Percentiles rank a stretch among this genome's conserved stretches.
These are phyloP conservation scores for Sphyrna mokarran DNA, from an alignment of 2,113 vertebrate genomes.

Conservation along the genomic window DNA sequence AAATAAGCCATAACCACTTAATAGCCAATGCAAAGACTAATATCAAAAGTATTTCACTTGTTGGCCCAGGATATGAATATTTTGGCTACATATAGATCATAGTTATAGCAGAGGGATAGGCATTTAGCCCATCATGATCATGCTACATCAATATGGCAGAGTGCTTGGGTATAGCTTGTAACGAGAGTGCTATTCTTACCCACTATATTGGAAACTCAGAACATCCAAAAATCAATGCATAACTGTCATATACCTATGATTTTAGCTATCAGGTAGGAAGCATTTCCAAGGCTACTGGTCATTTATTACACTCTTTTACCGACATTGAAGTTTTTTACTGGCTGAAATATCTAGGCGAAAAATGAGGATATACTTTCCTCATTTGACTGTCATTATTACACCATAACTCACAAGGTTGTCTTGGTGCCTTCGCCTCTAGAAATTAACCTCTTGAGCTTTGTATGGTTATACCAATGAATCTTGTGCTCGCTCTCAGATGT, in stretches of 20 bases:
- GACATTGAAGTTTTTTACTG: background rate
- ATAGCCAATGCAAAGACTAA: background rate
- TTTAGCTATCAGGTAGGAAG: background rate
- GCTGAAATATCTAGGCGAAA: background rate
- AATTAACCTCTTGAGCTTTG: background rate
- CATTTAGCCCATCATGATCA: no score
- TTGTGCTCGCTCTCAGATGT: background rate
- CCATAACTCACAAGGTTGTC: background rate
- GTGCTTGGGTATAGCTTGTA: background rate
- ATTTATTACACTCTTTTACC: background rate
- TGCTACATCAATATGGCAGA: background rate
- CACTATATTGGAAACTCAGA: background rate
- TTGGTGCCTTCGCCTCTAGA: background rate
- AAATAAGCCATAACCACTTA: background rate
- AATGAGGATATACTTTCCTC: background rate
- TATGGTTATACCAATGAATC: background rate
- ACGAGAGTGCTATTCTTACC: background rate
- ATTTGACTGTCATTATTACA: background rate
- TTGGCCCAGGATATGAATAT: background rate
- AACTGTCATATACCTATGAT: background rate
- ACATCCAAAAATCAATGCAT: background rate
- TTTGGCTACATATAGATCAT: background rate
- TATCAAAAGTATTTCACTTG: background rate
- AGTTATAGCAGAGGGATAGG: no score
- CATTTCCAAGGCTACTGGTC: background rate